Percentiles rank a stretch among this genome's conserved stretches.
Evolutionary conservation across 2,113 vertebrate genomes (phyloP).

Genomic region (Sander lucioperca): DNA sequence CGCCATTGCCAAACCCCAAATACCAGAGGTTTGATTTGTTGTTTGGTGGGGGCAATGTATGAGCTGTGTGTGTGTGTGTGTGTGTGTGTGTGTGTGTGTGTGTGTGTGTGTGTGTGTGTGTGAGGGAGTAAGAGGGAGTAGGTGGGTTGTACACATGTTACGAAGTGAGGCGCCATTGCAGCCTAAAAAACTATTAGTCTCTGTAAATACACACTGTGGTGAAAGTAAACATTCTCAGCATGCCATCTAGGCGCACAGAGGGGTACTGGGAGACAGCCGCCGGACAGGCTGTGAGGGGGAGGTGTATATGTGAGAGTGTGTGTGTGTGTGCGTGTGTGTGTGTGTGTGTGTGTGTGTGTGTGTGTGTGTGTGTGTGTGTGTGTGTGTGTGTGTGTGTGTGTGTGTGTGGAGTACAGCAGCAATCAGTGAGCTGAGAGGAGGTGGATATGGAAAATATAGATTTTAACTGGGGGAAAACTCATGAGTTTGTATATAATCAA

Average conservation of each 20-base stretch:
- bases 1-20: constrained; percentile 57
- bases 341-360: constrained; percentile 29
- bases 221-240: constrained; percentile 84
- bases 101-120: constrained; percentile 19
- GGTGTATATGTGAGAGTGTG: constrained; percentile 50
- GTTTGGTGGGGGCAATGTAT: constrained; percentile 55
- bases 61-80: constrained; percentile 26
- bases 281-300: constrained; percentile 71
- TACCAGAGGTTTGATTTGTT: constrained; percentile 72
- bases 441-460: constrained; percentile 75
- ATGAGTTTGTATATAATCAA: constrained; percentile 49
- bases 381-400: constrained; percentile 6
- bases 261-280: constrained; percentile 81
- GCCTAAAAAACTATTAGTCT: constrained; percentile 85
- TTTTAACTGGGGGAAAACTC: constrained; percentile 55
- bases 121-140: constrained; percentile 48
- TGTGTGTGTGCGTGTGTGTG: constrained; percentile 26
- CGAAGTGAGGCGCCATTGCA: constrained; percentile 79
- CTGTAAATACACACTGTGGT: constrained; percentile 84
- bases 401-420: constrained; percentile 39
- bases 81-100: constrained; percentile 35
- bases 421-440: constrained; percentile 60
- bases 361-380: constrained; percentile 22
- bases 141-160: constrained; percentile 79
- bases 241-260: constrained; percentile 80